Evolutionary conservation across 2,888 invertebrate genomes (phyloP).

Genomic region (Autographa pulchrina): DNA sequence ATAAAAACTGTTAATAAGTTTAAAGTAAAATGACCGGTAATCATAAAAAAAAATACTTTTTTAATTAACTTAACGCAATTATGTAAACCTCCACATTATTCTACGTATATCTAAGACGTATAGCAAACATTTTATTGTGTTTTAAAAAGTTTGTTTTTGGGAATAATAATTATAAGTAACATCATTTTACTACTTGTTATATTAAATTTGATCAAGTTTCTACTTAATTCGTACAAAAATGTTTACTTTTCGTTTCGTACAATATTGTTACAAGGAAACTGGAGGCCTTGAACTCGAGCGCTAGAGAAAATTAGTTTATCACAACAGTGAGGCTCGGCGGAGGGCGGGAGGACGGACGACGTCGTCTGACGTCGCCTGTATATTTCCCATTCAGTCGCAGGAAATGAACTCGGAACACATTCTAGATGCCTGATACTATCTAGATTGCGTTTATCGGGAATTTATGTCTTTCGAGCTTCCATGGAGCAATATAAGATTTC

Average conservation of each 20-base stretch:
- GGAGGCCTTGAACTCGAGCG: slow-evolving; percentile 38
- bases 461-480: slow-evolving; percentile 46
- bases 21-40: not conserved
- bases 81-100: not conserved
- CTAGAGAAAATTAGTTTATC: slow-evolving; percentile 40
- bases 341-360: slow-evolving; percentile 5
- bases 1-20: too few species aligned
- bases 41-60: not conserved
- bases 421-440: slow-evolving; percentile 48
- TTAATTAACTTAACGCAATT: not conserved
- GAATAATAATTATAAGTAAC: not conserved
- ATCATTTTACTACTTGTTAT: not conserved
- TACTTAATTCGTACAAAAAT: not conserved
- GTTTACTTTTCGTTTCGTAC: not conserved
- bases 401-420: slow-evolving; percentile 53
- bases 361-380: slow-evolving; percentile 11
- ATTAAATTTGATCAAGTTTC: slow-evolving; percentile 1
- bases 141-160: too few species aligned
- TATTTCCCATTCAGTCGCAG: slow-evolving; percentile 43
- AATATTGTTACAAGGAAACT: slow-evolving; percentile 14
- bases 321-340: slow-evolving; percentile 27
- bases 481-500: slow-evolving; percentile 41
- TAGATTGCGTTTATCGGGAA: slow-evolving; percentile 50
- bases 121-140: too few species aligned
- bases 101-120: not conserved